Percentiles rank a stretch among this genome's conserved stretches.
phyloP scores from a whole-genome alignment of 2,888 invertebrate species.

The Hyposoter didymator region DNA sequence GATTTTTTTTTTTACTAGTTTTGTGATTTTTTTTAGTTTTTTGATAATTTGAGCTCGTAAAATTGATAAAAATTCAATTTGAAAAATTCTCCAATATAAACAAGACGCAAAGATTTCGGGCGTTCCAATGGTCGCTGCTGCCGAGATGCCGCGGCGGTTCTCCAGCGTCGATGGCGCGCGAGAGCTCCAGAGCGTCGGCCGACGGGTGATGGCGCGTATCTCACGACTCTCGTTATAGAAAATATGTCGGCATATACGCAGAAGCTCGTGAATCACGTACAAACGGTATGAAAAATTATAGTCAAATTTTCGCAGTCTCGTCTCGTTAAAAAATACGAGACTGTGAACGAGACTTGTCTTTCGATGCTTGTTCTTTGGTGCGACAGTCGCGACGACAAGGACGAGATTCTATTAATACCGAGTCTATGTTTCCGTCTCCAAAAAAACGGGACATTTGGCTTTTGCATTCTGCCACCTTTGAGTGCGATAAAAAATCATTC shows the following conservation, averaged over 20 bases:
- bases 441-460: slow-evolving; percentile 67
- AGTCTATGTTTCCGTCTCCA: slow-evolving; percentile 46
- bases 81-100: not conserved
- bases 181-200: slow-evolving; percentile 77
- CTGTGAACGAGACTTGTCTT: slow-evolving; percentile 72
- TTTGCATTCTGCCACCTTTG: slow-evolving; percentile 71
- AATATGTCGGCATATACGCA: slow-evolving; percentile 66
- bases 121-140: slow-evolving; percentile 69
- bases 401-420: slow-evolving; percentile 79
- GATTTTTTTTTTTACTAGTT: not conserved
- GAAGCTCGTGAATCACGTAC: slow-evolving; percentile 34
- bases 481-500: slow-evolving; percentile 77
- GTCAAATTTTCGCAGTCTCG: slow-evolving; percentile 79
- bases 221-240: slow-evolving; percentile 65
- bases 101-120: slow-evolving; percentile 34
- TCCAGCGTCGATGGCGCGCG: slow-evolving; percentile 38
- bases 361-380: slow-evolving; percentile 22
- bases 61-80: not conserved
- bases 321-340: slow-evolving; percentile 79
- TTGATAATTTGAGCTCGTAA: not conserved
- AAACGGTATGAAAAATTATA: slow-evolving; percentile 78
- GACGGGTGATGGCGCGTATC: slow-evolving; percentile 80
- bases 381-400: slow-evolving; percentile 47
- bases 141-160: slow-evolving; percentile 45
- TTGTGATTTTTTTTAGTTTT: not conserved